Conservation (phyloP, 1,140 invertebrate species). For the Hycleus cichorii region DNA sequence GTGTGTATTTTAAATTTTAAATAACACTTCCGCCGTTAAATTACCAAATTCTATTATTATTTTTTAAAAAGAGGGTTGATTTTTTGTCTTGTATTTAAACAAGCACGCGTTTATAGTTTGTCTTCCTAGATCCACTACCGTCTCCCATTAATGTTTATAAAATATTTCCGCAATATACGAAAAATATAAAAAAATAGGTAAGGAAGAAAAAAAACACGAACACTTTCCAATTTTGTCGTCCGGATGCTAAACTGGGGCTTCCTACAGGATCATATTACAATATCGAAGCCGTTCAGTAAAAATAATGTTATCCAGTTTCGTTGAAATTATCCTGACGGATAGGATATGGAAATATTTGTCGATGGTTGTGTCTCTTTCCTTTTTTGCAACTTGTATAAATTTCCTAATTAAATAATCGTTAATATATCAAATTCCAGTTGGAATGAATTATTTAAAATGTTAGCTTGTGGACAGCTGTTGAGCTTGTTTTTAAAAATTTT, state of each 20-base stretch:
- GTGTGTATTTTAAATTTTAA: constrained; percentile 31
- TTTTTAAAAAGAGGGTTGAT: not conserved
- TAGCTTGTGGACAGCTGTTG: too few relatives aligned
- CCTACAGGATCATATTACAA: constrained; percentile 14
- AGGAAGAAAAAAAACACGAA: not conserved
- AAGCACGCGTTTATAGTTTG: not conserved
- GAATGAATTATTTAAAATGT: too few relatives aligned
- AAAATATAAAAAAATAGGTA: too few relatives aligned
- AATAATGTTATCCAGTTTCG: constrained; percentile 21
- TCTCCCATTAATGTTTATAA: constrained; percentile 5
- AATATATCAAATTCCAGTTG: too few relatives aligned
- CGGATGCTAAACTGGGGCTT: constrained; percentile 15
- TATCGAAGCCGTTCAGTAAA: constrained; percentile 21
- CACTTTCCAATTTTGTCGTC: constrained; percentile 11
- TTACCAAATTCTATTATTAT: constrained; percentile 26
- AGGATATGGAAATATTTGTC: too few relatives aligned
- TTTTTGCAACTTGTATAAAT: too few relatives aligned
- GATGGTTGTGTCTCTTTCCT: too few relatives aligned
- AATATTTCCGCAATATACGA: constrained; percentile 13
- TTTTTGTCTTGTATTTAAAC: not conserved
- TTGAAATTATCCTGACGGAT: not conserved
- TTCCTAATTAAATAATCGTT: too few relatives aligned
- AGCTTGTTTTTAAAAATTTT: too few relatives aligned
- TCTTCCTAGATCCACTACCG: not conserved
- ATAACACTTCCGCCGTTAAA: constrained; percentile 32